Conservation (phyloP, 2,797 vertebrate species). For the Garrulus glandarius region DNA sequence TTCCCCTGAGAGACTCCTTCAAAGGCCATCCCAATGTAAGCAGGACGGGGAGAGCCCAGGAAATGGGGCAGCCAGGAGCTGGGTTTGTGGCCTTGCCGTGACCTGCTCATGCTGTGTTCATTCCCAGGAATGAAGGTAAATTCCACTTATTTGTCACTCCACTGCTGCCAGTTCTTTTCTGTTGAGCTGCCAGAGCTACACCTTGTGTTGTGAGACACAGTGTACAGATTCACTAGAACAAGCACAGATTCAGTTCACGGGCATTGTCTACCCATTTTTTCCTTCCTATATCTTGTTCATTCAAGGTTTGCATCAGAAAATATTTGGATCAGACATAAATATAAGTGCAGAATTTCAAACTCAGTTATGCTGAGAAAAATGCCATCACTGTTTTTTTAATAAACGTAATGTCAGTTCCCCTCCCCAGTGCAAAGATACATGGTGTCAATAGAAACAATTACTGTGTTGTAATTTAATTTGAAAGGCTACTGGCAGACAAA, state of each 20-base stretch:
- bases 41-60: background rate
- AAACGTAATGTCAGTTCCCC: background rate
- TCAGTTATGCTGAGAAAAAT: background rate
- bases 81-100: background rate
- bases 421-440: background rate
- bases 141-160: background rate
- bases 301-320: background rate
- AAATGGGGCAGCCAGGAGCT: background rate
- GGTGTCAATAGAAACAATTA: slow-evolving; percentile 21
- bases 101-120: background rate
- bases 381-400: background rate
- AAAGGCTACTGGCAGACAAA: background rate
- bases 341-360: background rate
- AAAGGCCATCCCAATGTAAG: background rate
- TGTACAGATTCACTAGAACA: background rate
- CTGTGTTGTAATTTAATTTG: slow-evolving; percentile 24
- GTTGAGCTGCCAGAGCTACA: background rate
- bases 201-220: background rate
- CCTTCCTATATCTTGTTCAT: background rate
- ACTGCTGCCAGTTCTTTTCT: background rate
- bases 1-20: background rate
- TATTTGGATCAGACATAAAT: background rate
- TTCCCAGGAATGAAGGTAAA: background rate
- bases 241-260: background rate
- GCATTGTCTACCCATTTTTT: background rate